Evolutionary conservation across 2,113 vertebrate genomes (phyloP), one percentile per base, ranked within the genome.

Genomic region (Pagrus major): DNA sequence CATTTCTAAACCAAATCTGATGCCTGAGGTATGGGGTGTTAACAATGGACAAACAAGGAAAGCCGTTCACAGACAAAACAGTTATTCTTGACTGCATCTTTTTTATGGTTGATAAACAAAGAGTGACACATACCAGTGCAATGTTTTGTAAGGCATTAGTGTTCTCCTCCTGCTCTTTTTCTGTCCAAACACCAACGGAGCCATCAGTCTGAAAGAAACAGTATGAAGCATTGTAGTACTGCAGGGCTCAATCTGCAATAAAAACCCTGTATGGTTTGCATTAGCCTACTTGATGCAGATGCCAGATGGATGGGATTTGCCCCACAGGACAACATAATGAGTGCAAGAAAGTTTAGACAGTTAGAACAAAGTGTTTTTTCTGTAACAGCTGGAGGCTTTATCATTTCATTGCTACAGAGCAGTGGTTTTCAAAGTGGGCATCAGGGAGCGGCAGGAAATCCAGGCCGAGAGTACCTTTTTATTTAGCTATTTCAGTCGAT

Each of bases 151-250:
- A 83, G 60, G 60, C 76, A 33, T 87, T 74, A 7, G 25, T 58
- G 63, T 46, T 77, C 37, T 65, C 79, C 49, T 79, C 74, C 42
- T 74, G 85, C 31, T 56, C 65, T 11, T 76, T 61, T 15, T 88
- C 78, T 11, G 29, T 74, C 68, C 81, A 87, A 59, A 44, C 35
- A 23, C 60, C 59, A 44, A 71, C 23, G 11, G 55, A 64, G 52
- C 71, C 44, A 1, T 90, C 87, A 35, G 47, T 73, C 88, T 92
- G 69, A 83, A 80, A 80, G 74, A 69, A 59, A 54, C 47, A 60
- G n/a, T 0, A 31, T 49, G 44, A 60, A 39, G 20, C 18, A 23
- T 10, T 42, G 21, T 12, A 21, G 16, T 16, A 39, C 69, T 49
- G 27, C 44, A 55, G 42, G 20, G 33, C 5, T 12, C 18, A 61